A percentile compares a stretch with the other conserved stretches of the same genome.
Evolutionary conservation across 2,113 vertebrate genomes (phyloP).

Genomic region (Rhinogobius similis): DNA sequence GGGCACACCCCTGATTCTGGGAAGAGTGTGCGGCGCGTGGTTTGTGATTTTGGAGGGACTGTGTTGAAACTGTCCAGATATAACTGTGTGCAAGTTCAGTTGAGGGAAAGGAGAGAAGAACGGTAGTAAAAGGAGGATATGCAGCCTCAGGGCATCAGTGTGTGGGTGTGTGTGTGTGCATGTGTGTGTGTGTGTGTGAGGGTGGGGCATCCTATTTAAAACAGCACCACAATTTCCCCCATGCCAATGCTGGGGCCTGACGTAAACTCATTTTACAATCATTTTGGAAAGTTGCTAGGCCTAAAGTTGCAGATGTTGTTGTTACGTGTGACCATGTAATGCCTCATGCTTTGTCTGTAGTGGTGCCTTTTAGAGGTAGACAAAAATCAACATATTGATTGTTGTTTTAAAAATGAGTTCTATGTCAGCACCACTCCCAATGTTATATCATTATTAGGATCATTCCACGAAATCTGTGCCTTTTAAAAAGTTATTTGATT

Average conservation of each 20-base stretch:
- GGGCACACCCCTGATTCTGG: constrained; percentile 70
- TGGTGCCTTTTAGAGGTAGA: not conserved
- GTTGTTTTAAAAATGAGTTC: not conserved
- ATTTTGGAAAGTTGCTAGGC: not conserved
- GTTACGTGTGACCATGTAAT: not conserved
- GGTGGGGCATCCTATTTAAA: constrained; percentile 72
- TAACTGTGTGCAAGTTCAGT: constrained; percentile 42
- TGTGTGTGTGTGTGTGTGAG: not conserved
- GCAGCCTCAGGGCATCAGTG: constrained; percentile 53
- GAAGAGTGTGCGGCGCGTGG: constrained; percentile 59
- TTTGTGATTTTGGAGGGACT: constrained; percentile 64
- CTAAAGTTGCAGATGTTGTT: not conserved
- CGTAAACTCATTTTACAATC: not conserved
- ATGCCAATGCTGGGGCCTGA: constrained; percentile 45
- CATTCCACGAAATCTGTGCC: too few relatives aligned
- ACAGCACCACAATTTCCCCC: constrained; percentile 45
- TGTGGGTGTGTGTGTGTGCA: not conserved
- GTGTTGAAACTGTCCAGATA: constrained; percentile 60
- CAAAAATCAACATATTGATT: not conserved
- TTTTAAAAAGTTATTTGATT: too few relatives aligned
- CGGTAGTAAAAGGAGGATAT: constrained; percentile 63
- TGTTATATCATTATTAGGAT: too few relatives aligned
- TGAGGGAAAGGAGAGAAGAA: constrained; percentile 49
- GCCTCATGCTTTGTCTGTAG: not conserved
- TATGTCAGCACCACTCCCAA: too few relatives aligned